Conservation (phyloP, 2,888 invertebrate genomes). For the Rhimphoctona megacephalus region DNA sequence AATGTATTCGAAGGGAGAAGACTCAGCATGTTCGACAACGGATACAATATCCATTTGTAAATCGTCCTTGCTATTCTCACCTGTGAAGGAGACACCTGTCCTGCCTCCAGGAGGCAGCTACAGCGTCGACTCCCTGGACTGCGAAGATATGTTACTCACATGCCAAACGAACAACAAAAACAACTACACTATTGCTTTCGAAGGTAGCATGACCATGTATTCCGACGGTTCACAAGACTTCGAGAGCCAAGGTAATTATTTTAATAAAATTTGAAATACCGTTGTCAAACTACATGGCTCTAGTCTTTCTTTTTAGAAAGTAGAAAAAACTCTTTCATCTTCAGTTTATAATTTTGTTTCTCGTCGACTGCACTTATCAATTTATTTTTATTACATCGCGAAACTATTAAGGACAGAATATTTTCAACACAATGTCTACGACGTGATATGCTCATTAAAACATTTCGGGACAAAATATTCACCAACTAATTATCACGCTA, state of each 20-base stretch:
- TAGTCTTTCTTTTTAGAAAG: background rate
- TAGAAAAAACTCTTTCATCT: conserved; percentile 21
- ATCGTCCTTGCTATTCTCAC: conserved; percentile 95
- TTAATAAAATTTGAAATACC: background rate
- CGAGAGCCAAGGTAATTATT: conserved; percentile 80
- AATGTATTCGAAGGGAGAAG: conserved; percentile 87
- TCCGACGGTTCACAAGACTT: conserved; percentile 88
- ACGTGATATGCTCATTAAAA: too few species aligned
- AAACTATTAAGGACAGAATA: too few species aligned
- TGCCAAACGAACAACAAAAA: conserved; percentile 96
- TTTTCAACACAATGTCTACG: too few species aligned
- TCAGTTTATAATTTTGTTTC: too few species aligned
- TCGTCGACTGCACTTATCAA: too few species aligned
- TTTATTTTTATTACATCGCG: too few species aligned
- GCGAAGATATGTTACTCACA: conserved; percentile 95
- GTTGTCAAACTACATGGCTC: background rate
- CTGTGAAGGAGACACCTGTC: conserved; percentile 92
- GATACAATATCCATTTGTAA: conserved; percentile 96
- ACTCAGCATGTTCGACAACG: conserved; percentile 89
- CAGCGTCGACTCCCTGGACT: conserved; percentile 96
- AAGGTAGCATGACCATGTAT: conserved; percentile 94
- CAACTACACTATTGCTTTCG: conserved; percentile 97
- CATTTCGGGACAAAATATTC: too few species aligned
- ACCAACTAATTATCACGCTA: too few species aligned
- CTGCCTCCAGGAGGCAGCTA: conserved; percentile 90